phyloP scores from a whole-genome alignment of 1,140 invertebrate genomes.

The Drosophila busckii region DNA sequence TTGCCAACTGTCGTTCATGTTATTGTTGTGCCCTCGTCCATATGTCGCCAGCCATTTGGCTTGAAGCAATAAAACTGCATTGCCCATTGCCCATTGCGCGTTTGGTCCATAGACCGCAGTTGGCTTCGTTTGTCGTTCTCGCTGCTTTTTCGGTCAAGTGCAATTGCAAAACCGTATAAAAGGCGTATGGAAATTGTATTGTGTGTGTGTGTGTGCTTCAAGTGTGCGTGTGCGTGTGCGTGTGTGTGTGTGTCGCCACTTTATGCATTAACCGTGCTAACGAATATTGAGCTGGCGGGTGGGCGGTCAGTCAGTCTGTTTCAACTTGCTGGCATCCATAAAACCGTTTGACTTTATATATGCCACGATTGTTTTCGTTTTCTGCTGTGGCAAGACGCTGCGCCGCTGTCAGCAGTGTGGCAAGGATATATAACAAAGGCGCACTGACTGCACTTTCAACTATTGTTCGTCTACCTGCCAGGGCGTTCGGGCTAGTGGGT shows the following conservation, averaged over 20 bases:
- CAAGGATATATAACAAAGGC: too few species aligned
- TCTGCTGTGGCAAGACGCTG: too few species aligned
- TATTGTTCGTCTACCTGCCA: too few species aligned
- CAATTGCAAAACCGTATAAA: conserved; percentile 21
- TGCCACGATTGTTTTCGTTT: conserved; percentile 40
- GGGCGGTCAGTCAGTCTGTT: too few species aligned
- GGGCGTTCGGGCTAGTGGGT: too few species aligned
- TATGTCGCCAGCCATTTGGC: conserved; percentile 60
- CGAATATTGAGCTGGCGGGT: conserved; percentile 40
- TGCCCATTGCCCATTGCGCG: too few species aligned
- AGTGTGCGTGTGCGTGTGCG: neutral
- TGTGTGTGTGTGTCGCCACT: conserved; percentile 31
- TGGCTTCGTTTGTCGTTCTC: conserved; percentile 9
- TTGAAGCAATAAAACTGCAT: conserved; percentile 30
- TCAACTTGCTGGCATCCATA: too few species aligned
- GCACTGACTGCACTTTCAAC: too few species aligned
- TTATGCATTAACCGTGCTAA: conserved; percentile 56
- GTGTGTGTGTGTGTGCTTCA: neutral
- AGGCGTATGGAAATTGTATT: neutral
- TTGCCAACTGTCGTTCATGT: too few species aligned
- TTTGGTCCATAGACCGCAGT: too few species aligned
- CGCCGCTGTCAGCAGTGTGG: too few species aligned
- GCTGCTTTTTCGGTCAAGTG: conserved; percentile 31
- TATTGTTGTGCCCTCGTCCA: conserved; percentile 52
- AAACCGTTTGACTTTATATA: conserved; percentile 64